These are phyloP conservation scores for Muntiacus muntjak DNA, from an alignment of 2,113 vertebrate genomes.

Conservation along the genomic window DNA sequence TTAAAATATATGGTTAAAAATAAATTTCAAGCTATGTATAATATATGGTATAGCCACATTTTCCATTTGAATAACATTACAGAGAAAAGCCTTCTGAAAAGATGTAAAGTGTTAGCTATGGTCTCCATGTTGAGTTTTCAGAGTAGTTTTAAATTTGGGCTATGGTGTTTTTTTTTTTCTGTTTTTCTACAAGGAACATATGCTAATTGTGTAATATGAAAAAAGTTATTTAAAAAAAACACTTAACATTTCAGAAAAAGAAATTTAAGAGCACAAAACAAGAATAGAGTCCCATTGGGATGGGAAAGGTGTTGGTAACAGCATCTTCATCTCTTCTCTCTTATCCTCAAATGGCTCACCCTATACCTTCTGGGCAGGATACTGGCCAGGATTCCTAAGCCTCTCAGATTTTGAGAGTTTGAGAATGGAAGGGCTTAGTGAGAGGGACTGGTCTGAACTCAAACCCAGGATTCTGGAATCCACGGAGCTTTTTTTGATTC, in stretches of 20 bases:
- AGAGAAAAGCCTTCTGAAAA: neutral
- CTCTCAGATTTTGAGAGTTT: neutral
- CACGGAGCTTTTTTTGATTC: neutral
- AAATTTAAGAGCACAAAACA: slow-evolving; percentile 41
- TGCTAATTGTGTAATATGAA: slow-evolving; percentile 56
- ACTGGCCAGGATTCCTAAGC: neutral
- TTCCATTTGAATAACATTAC: neutral
- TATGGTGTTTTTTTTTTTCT: neutral
- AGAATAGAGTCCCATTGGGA: neutral
- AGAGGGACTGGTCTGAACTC: neutral
- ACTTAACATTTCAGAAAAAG: slow-evolving; percentile 45
- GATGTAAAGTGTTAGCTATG: slow-evolving; percentile 15
- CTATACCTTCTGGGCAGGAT: neutral
- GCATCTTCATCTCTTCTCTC: neutral
- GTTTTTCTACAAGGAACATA: slow-evolving; percentile 52
- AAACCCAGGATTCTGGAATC: neutral
- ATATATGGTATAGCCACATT: neutral
- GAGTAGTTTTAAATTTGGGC: slow-evolving; percentile 32
- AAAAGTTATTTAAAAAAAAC: slow-evolving; percentile 53
- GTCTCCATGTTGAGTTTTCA: slow-evolving; percentile 41
- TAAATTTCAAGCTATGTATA: neutral
- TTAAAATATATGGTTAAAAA: neutral
- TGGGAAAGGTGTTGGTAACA: neutral
- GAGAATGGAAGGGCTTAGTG: neutral
- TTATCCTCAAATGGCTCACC: neutral